phyloP scores from a whole-genome alignment of 2,888 invertebrate genomes.

The Parapristionchus giblindavisi region DNA sequence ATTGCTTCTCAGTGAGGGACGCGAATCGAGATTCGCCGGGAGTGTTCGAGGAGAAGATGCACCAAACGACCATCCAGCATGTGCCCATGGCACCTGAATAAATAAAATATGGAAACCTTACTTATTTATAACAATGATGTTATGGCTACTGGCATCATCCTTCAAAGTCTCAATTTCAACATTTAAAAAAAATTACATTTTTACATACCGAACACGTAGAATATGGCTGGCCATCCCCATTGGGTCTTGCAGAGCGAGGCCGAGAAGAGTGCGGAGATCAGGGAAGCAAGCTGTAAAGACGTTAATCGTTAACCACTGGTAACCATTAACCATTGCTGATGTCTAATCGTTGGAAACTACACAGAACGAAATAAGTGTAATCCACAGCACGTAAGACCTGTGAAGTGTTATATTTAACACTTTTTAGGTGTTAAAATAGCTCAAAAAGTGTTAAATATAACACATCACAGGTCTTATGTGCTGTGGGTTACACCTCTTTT shows the following conservation, averaged over 20 bases:
- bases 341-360: background rate
- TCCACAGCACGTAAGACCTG: too few species aligned
- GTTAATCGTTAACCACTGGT: too few species aligned
- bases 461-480: too few species aligned
- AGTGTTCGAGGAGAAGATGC: background rate
- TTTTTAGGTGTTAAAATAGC: too few species aligned
- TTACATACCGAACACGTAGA: conserved; percentile 4
- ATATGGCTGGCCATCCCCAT: conserved; percentile 4
- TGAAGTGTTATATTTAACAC: too few species aligned
- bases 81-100: background rate
- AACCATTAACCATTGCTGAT: background rate
- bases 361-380: background rate
- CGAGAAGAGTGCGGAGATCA: background rate
- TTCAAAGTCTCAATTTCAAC: background rate
- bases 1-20: background rate
- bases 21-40: background rate
- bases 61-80: background rate
- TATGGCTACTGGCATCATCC: background rate
- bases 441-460: too few species aligned
- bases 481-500: too few species aligned
- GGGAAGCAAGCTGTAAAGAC: conserved; percentile 8
- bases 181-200: background rate
- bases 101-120: background rate
- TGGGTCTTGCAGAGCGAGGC: background rate
- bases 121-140: background rate